Percentiles rank a stretch among this genome's conserved stretches.
Conservation (phyloP, 2,888 invertebrate species). For the Andrena trimmerana region DNA sequence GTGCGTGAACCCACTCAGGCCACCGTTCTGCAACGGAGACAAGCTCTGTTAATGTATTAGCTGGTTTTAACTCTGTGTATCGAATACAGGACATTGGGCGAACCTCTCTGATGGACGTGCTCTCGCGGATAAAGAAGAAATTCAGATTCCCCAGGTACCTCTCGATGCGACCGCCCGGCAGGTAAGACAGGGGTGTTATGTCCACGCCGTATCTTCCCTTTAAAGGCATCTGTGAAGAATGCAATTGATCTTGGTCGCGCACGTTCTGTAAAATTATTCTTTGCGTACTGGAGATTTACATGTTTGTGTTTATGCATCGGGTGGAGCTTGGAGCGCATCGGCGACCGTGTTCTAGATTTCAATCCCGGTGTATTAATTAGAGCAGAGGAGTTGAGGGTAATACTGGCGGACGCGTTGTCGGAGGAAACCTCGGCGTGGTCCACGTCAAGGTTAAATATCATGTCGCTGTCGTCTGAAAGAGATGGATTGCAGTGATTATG, state of each 20-base stretch:
- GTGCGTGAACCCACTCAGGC: slow-evolving; percentile 97
- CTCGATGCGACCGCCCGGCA: slow-evolving; percentile 92
- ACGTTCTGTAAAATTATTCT: background rate
- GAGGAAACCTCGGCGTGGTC: slow-evolving; percentile 86
- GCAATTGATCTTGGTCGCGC: background rate
- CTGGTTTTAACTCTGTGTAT: background rate
- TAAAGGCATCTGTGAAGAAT: slow-evolving; percentile 80
- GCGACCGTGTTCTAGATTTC: slow-evolving; percentile 87
- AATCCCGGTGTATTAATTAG: slow-evolving; percentile 81
- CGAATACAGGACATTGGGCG: slow-evolving; percentile 31
- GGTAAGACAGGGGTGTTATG: slow-evolving; percentile 92
- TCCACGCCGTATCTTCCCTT: slow-evolving; percentile 89
- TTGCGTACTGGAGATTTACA: slow-evolving; percentile 62
- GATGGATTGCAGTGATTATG: background rate
- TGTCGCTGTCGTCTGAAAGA: slow-evolving; percentile 88
- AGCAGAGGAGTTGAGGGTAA: slow-evolving; percentile 68
- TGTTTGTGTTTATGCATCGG: slow-evolving; percentile 81
- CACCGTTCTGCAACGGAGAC: slow-evolving; percentile 89
- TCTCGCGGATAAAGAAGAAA: slow-evolving; percentile 98
- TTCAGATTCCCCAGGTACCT: slow-evolving; percentile 95
- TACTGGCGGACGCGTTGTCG: slow-evolving; percentile 54
- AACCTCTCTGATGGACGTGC: slow-evolving; percentile 94
- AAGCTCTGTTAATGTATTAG: background rate
- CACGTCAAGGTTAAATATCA: slow-evolving; percentile 94
- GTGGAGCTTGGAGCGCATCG: slow-evolving; percentile 84